Base-by-base conservation (phyloP, 2,113 vertebrate genomes). In the Peromyscus polionotus region DNA sequence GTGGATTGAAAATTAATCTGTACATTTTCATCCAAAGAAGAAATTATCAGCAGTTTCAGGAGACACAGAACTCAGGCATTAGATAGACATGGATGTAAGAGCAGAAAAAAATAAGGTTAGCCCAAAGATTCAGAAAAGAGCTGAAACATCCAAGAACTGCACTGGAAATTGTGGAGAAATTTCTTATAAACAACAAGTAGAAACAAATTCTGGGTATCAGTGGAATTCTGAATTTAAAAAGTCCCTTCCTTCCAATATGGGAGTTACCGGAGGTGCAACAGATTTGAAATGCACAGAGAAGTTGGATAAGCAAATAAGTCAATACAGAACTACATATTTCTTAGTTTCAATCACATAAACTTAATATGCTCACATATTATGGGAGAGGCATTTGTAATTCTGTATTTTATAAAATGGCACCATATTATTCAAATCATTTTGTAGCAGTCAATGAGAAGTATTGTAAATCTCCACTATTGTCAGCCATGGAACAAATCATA, bases 351-450 rank as follows among this genome's bases (percentile, higher is more conserved):
- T 3, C 17, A 68, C 16, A 84, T 5, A 42, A 20, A 67, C 2
- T 33, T 67, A 79, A 84, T 59, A 93, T 17, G 67, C 2, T 42
- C 39, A 88, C 33, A 63, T 22, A 72, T 28, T 61, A 79, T 61
- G 75, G 75, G 54, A 94, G 2, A 96, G 36, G 42, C 81, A 45
- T 51, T 92, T 81, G 2, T 63, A 61, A 83, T 89, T 95, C 57
- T 93, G 39, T 75, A 19, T 39, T 84, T 88, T 81, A 61, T 91
- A 93, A 89, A 95, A 85, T 67, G 16, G 1, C 26, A 93, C 45
- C 14, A 73, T 54, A 84, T 54, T 33, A 51, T 86, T 26, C 19
- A 54, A 93, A 86, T 67, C 59, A 45, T 93, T 90, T 84, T 81
- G 14, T 93, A 86, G 3, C 28, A 89, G 1, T 70, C 48, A 94